A percentile compares a stretch with the other conserved stretches of the same genome.
Conservation (phyloP, 2,113 vertebrate genomes). For the Edolisoma coerulescens region DNA sequence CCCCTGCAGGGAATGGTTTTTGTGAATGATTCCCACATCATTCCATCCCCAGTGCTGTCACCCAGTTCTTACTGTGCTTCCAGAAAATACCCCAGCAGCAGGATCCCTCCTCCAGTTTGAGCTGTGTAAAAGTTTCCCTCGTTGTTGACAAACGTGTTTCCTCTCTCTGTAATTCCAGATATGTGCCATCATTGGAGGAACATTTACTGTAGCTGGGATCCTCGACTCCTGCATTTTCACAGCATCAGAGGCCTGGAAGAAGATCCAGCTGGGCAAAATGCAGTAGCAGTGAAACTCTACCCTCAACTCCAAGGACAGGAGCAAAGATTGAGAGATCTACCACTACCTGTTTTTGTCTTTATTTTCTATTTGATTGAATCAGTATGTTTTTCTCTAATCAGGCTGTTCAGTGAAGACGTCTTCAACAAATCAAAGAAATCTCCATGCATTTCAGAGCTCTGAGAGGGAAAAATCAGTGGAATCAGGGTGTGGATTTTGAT, state of each 20-base stretch:
- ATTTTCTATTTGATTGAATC: conserved; percentile 60
- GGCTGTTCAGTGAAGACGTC: conserved; percentile 30
- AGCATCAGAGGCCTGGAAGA: conserved; percentile 98
- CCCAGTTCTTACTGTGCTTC: not conserved
- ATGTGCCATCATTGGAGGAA: conserved; percentile 97
- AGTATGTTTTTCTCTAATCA: conserved; percentile 46
- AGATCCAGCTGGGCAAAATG: conserved; percentile 98
- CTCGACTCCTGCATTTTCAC: conserved; percentile 99
- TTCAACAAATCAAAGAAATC: conserved; percentile 47
- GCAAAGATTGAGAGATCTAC: conserved; percentile 34
- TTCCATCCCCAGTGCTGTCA: not conserved
- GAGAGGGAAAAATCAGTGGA: not conserved
- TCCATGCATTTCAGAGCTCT: conserved; percentile 45
- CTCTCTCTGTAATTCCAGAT: conserved; percentile 74
- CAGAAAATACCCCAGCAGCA: not conserved
- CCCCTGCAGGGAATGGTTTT: not conserved
- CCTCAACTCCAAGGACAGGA: conserved; percentile 14
- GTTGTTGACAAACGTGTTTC: not conserved
- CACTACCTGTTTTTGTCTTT: conserved; percentile 53
- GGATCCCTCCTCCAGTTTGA: not conserved
- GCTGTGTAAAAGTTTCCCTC: not conserved
- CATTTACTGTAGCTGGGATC: conserved; percentile 97
- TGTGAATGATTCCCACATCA: not conserved
- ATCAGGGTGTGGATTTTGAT: not conserved
- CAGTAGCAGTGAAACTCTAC: conserved; percentile 62